Conservation (phyloP, 2,888 invertebrate species). For the Drosophila gaucha region DNA sequence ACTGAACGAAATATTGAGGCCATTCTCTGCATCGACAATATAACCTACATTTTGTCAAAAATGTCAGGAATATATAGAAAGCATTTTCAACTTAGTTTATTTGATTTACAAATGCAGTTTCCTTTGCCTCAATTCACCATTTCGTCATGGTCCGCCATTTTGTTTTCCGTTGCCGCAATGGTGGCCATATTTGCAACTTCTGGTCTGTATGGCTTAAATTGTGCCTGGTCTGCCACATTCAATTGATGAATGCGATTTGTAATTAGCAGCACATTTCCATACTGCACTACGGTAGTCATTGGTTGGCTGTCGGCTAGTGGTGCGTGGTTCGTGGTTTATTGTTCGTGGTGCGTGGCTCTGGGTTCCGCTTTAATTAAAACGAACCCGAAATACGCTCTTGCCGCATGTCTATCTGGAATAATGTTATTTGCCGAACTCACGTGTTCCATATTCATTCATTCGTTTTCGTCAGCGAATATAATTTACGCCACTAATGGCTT, state of each 20-base stretch:
- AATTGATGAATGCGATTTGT: conserved; percentile 7
- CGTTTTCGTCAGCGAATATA: conserved; percentile 19
- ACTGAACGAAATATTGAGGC: no score
- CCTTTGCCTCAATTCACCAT: neutral
- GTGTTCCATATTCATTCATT: conserved; percentile 17
- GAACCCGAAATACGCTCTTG: conserved; percentile 8
- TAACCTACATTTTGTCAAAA: no score
- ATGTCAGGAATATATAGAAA: no score
- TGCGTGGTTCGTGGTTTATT: neutral
- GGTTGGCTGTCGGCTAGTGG: neutral
- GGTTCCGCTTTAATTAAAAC: conserved; percentile 20
- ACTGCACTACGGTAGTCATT: neutral
- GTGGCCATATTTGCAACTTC: neutral
- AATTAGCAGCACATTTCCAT: conserved; percentile 2
- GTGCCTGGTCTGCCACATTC: neutral
- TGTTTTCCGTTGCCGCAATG: no score
- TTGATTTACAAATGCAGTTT: no score
- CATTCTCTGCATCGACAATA: no score
- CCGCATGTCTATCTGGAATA: conserved; percentile 16
- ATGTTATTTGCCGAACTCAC: conserved; percentile 26
- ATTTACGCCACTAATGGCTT: conserved; percentile 36
- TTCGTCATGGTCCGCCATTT: no score
- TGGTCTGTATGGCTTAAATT: neutral
- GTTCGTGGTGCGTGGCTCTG: neutral
- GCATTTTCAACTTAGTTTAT: neutral